phyloP scores from a whole-genome alignment of 2,888 invertebrate species.

The Prosopocoilus inquinatus region DNA sequence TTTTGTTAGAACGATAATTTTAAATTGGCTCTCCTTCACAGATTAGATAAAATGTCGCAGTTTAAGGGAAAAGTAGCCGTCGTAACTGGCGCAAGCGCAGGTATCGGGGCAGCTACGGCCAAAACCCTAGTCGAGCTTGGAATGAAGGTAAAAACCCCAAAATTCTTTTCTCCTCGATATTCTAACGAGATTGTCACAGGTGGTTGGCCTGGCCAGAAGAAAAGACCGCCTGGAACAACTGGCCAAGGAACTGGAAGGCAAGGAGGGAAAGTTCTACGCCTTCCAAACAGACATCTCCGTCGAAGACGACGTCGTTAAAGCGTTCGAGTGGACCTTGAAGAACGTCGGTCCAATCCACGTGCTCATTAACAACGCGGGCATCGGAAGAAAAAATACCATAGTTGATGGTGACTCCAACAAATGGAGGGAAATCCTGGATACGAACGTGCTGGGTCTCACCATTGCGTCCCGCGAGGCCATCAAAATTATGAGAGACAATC shows the following conservation, averaged over 20 bases:
- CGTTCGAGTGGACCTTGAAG: slow-evolving; percentile 2
- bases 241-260: not conserved
- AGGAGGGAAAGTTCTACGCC: not conserved
- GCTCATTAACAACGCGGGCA: slow-evolving; percentile 11
- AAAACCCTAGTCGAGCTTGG: too few relatives aligned
- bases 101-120: too few relatives aligned
- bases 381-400: not conserved
- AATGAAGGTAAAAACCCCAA: not conserved
- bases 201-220: slow-evolving; percentile 8
- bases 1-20: too few relatives aligned
- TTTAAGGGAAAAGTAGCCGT: too few relatives aligned
- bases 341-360: slow-evolving; percentile 4
- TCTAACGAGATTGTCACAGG: not conserved
- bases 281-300: slow-evolving; percentile 1
- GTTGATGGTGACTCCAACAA: slow-evolving; percentile 8
- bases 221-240: slow-evolving; percentile 1
- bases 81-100: too few relatives aligned
- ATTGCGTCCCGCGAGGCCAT: slow-evolving; percentile 11
- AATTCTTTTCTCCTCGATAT: not conserved
- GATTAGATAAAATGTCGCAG: too few relatives aligned
- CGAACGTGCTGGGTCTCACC: slow-evolving; percentile 8
- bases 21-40: too few relatives aligned
- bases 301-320: slow-evolving; percentile 6
- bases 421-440: slow-evolving; percentile 10
- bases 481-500: slow-evolving; percentile 9